These are phyloP conservation scores for Calameuta pallipes DNA, from an alignment of 2,888 invertebrate genomes.

Conservation along the genomic window DNA sequence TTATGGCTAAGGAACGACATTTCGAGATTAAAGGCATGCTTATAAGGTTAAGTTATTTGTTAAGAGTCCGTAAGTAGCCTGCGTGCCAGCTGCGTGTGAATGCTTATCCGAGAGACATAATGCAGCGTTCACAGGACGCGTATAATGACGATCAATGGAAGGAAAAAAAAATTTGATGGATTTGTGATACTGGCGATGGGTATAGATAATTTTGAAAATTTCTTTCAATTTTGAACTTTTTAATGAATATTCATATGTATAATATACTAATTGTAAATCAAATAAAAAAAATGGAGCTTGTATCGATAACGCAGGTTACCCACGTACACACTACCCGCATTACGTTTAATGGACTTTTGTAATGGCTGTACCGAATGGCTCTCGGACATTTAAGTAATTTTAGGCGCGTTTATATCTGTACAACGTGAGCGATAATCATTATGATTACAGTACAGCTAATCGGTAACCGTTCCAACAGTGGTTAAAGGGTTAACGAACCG, in stretches of 20 bases:
- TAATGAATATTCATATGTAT: too few relatives aligned
- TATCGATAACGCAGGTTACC: background rate
- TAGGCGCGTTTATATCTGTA: conserved; percentile 26
- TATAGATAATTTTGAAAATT: too few relatives aligned
- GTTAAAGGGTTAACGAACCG: background rate
- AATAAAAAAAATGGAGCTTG: too few relatives aligned
- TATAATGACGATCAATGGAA: too few relatives aligned
- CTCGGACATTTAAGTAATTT: conserved; percentile 38
- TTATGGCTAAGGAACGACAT: conserved; percentile 15
- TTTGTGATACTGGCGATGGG: too few relatives aligned
- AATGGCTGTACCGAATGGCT: conserved; percentile 27
- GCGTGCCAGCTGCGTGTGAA: conserved; percentile 41
- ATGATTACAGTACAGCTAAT: background rate
- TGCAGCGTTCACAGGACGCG: conserved; percentile 25
- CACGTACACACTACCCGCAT: conserved; percentile 24
- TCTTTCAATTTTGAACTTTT: too few relatives aligned
- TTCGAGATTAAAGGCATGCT: conserved; percentile 42
- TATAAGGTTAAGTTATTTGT: conserved; percentile 50
- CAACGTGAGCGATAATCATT: conserved; percentile 7
- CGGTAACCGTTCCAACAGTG: background rate
- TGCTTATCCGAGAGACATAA: conserved; percentile 48
- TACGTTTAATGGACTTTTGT: conserved; percentile 41
- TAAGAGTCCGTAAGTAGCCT: conserved; percentile 31
- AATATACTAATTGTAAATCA: too few relatives aligned
- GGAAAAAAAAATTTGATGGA: too few relatives aligned